These are phyloP conservation scores for Meandrina meandrites DNA, from an alignment of 92 coral and sea anemone genomes.

Conservation along the genomic window DNA sequence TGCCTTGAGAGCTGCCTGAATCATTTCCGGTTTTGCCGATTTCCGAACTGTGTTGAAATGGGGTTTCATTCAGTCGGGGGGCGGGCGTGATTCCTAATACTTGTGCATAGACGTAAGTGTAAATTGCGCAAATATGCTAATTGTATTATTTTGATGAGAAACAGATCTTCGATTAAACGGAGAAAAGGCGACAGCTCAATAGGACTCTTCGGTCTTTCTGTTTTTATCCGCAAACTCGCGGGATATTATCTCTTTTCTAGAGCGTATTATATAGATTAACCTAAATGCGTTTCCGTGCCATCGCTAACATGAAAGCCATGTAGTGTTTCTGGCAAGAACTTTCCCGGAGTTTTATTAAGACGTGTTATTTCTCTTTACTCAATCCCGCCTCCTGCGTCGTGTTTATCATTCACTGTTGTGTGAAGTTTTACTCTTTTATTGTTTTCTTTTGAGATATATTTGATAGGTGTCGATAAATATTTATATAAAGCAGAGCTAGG, in stretches of 20 bases:
- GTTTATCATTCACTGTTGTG: constrained; percentile 59
- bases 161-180: constrained; percentile 3
- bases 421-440: constrained; percentile 62
- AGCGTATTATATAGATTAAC: neutral
- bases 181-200: neutral
- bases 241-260: neutral
- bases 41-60: constrained; percentile 16
- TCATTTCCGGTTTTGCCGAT: constrained; percentile 34
- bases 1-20: constrained; percentile 11
- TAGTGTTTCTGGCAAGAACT: neutral
- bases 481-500: constrained; percentile 51
- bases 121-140: constrained; percentile 40
- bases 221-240: constrained; percentile 1
- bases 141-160: constrained; percentile 33
- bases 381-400: constrained; percentile 19
- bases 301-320: neutral
- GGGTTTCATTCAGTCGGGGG: constrained; percentile 20
- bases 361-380: constrained; percentile 12
- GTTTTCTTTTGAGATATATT: constrained; percentile 77
- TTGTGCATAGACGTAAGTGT: constrained; percentile 24
- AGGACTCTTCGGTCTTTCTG: neutral
- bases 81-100: constrained; percentile 40
- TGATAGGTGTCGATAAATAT: constrained; percentile 73
- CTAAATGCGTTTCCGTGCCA: neutral
- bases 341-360: neutral